phyloP scores from a whole-genome alignment of 2,888 invertebrate genomes.

The Ecliptopera silaceata region DNA sequence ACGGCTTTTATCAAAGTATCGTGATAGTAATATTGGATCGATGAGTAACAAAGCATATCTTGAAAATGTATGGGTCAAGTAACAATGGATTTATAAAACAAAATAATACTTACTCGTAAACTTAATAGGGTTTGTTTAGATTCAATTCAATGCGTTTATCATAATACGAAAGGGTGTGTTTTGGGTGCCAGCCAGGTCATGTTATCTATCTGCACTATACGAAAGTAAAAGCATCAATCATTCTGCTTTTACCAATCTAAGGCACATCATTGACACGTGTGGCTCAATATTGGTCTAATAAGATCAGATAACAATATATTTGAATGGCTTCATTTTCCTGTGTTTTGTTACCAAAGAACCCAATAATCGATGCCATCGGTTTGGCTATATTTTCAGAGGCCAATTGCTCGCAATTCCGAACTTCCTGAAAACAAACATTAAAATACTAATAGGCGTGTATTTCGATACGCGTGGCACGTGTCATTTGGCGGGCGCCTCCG shows the following conservation, averaged over 20 bases:
- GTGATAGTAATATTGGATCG: not conserved
- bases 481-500: constrained; percentile 39
- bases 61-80: too few relatives aligned
- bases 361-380: too few relatives aligned
- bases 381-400: too few relatives aligned
- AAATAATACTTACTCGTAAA: too few relatives aligned
- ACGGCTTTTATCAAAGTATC: not conserved
- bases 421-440: constrained; percentile 6
- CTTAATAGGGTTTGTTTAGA: too few relatives aligned
- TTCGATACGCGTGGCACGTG: constrained; percentile 32
- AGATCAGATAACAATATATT: too few relatives aligned
- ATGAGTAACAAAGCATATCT: not conserved
- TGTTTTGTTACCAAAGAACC: too few relatives aligned
- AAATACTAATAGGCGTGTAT: constrained; percentile 24
- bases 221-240: constrained; percentile 23
- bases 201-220: constrained; percentile 42
- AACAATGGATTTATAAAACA: too few relatives aligned
- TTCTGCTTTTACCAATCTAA: not conserved
- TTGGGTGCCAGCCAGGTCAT: constrained; percentile 60
- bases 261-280: too few relatives aligned
- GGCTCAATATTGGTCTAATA: too few relatives aligned
- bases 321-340: too few relatives aligned
- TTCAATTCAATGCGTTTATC: constrained; percentile 1
- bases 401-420: not conserved
- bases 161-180: constrained; percentile 25